Conservation (phyloP, 2,888 invertebrate species). For the Drosophila quinaria region DNA sequence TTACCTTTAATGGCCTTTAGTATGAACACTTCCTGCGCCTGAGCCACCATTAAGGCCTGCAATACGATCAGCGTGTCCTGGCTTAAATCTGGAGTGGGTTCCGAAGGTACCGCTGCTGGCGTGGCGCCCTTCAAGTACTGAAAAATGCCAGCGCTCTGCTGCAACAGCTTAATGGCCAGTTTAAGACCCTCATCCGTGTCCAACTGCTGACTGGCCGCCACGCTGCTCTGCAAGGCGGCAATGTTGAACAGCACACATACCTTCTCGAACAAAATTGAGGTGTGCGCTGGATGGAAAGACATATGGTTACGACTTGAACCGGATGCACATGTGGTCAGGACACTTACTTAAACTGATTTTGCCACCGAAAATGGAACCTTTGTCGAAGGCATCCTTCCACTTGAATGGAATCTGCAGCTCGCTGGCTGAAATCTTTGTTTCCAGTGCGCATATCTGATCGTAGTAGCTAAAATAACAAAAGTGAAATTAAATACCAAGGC, state of each 20-base stretch:
- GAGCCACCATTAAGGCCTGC: constrained; percentile 96
- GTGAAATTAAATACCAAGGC: constrained; percentile 26
- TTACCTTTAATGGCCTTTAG: constrained; percentile 95
- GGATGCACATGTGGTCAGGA: constrained; percentile 19
- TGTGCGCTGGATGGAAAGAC: constrained; percentile 90
- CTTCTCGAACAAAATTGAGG: constrained; percentile 96
- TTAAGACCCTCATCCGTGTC: constrained; percentile 98
- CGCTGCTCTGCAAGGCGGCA: constrained; percentile 95
- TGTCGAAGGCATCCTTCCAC: constrained; percentile 99
- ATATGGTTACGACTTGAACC: constrained; percentile 29
- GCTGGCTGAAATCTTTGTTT: constrained; percentile 96
- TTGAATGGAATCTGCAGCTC: constrained; percentile 99
- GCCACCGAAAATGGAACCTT: constrained; percentile 96
- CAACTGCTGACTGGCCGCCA: constrained; percentile 93
- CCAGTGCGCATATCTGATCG: constrained; percentile 96
- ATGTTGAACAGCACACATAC: constrained; percentile 98
- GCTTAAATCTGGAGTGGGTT: constrained; percentile 97
- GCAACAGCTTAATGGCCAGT: constrained; percentile 95
- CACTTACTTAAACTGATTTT: constrained; percentile 95
- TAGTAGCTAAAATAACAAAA: constrained; percentile 91
- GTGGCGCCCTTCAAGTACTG: constrained; percentile 93
- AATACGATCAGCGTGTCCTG: constrained; percentile 96
- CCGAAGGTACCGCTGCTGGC: constrained; percentile 94
- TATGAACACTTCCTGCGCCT: constrained; percentile 99
- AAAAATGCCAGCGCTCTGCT: constrained; percentile 97